Percentiles rank a stretch among this genome's conserved stretches.
Conservation (phyloP, 2,113 vertebrate species). For the Calypte anna region DNA sequence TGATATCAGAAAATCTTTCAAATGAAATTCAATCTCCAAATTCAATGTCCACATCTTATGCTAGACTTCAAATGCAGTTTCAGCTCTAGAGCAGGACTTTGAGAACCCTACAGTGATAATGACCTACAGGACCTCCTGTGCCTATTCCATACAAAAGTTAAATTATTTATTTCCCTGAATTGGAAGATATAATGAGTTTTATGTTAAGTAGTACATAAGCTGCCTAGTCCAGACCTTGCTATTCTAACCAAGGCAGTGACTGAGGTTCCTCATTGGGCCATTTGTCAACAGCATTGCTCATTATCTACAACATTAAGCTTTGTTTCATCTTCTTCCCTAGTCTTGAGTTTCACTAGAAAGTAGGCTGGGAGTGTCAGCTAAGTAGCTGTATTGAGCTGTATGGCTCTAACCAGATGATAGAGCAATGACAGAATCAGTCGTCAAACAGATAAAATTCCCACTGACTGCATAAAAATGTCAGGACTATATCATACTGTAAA, state of each 20-base stretch:
- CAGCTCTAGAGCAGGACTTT: not conserved
- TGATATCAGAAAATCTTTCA: not conserved
- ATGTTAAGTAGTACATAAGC: not conserved
- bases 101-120: not conserved
- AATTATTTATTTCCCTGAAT: not conserved
- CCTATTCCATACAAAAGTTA: not conserved
- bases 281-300: not conserved
- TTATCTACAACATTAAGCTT: not conserved
- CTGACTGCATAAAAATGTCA: constrained; percentile 47
- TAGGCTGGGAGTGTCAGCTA: not conserved
- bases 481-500: constrained; percentile 45
- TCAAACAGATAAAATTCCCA: constrained; percentile 47
- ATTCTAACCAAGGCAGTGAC: not conserved
- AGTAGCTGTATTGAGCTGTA: not conserved
- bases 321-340: not conserved
- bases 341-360: not conserved
- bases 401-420: not conserved
- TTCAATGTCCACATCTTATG: not conserved
- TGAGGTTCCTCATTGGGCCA: not conserved
- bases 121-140: not conserved
- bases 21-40: not conserved
- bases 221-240: not conserved
- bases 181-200: not conserved
- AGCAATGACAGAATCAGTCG: constrained; percentile 25
- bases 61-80: not conserved